Evolutionary conservation across 64 coral and sea anemone species (phyloP).

Genomic region (Stylophora pistillata): DNA sequence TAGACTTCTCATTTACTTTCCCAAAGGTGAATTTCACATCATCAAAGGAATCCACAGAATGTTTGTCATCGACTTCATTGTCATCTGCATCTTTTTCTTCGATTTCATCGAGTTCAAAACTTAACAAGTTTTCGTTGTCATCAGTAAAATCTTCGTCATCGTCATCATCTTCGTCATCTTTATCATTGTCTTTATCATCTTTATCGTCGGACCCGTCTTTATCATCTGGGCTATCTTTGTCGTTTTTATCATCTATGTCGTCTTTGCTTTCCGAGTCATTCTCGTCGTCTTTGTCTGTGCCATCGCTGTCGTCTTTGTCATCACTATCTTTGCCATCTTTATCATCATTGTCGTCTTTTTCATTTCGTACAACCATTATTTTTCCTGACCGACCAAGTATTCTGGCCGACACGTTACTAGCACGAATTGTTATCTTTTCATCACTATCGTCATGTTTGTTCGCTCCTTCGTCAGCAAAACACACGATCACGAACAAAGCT

Average conservation of each 20-base stretch:
- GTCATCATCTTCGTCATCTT: neutral
- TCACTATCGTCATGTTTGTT: neutral
- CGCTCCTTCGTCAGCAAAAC: constrained; percentile 12
- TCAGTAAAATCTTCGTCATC: constrained; percentile 32
- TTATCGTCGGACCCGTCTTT: neutral
- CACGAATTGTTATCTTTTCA: constrained; percentile 23
- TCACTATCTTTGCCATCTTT: neutral
- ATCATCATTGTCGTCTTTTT: neutral
- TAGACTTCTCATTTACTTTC: neutral
- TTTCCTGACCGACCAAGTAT: constrained; percentile 15
- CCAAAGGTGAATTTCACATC: constrained; percentile 11
- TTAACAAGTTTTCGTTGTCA: neutral
- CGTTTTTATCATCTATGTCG: no score
- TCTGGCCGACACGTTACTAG: constrained; percentile 17
- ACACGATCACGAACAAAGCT: constrained; percentile 15
- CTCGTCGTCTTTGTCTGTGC: neutral
- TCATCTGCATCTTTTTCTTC: constrained; percentile 37
- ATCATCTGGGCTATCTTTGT: neutral
- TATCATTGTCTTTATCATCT: neutral
- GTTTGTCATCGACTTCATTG: constrained; percentile 46
- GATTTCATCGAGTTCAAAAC: constrained; percentile 17
- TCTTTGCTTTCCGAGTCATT: neutral
- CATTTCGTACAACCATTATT: constrained; percentile 16
- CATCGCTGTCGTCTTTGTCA: neutral
- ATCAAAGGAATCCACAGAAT: constrained; percentile 28